A percentile compares a stretch with the other conserved stretches of the same genome.
phyloP scores from a whole-genome alignment of 2,797 vertebrate species.

The Rhynchonycteris naso region DNA sequence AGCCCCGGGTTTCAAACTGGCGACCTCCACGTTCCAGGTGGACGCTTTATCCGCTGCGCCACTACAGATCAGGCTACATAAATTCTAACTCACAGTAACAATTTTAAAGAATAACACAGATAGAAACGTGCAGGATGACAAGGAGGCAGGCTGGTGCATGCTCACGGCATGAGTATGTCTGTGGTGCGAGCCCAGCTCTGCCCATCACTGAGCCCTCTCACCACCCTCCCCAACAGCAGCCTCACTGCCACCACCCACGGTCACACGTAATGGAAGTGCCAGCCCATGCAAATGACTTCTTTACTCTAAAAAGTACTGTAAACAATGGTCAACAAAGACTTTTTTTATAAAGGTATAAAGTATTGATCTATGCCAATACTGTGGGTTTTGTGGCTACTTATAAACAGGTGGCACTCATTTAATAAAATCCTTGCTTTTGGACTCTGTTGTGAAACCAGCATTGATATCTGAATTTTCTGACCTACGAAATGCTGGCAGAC shows the following conservation, averaged over 20 bases:
- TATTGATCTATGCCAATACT: not conserved
- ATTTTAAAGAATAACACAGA: not conserved
- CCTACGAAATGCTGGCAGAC: not conserved
- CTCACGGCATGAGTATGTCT: not conserved
- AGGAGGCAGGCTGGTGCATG: not conserved
- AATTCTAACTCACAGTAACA: slow-evolving; percentile 1
- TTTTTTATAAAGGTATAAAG: not conserved
- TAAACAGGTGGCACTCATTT: slow-evolving; percentile 12
- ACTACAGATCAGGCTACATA: not conserved
- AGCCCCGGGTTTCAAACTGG: no score
- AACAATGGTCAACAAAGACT: not conserved
- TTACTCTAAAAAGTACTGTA: slow-evolving; percentile 8
- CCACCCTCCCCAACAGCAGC: not conserved
- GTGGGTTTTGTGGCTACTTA: not conserved
- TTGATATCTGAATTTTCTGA: not conserved
- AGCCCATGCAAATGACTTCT: not conserved
- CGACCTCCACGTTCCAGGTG: no score
- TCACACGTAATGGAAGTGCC: not conserved
- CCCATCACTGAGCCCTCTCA: not conserved
- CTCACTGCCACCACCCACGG: not conserved
- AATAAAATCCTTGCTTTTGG: not conserved
- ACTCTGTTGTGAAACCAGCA: not conserved
- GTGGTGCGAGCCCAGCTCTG: no score
- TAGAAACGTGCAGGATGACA: not conserved
- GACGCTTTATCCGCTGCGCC: no score